Conservation (phyloP, 2,113 vertebrate species). For the Microtus ochrogaster region DNA sequence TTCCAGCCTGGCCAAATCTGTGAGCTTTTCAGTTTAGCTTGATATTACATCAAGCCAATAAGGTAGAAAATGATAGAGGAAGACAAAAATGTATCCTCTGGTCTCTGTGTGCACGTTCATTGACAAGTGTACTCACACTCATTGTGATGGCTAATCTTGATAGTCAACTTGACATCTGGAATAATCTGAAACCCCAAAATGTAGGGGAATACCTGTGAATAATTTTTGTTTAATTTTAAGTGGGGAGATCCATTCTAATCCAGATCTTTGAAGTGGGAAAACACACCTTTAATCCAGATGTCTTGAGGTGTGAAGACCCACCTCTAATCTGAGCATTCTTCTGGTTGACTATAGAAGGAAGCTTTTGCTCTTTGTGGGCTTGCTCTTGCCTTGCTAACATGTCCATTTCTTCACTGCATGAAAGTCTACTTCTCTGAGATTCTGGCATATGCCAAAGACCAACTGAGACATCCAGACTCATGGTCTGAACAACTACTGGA, state of each 20-base stretch:
- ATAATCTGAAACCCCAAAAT: background rate
- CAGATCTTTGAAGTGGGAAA: background rate
- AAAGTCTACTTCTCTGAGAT: background rate
- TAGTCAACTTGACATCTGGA: background rate
- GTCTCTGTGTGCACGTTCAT: background rate
- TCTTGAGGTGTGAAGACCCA: background rate
- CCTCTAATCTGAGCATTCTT: background rate
- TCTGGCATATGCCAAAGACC: background rate
- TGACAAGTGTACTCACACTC: background rate
- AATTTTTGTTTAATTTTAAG: background rate
- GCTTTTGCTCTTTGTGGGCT: background rate
- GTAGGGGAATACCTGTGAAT: too few species aligned
- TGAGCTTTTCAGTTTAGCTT: background rate
- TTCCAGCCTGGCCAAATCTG: background rate
- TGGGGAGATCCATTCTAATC: background rate
- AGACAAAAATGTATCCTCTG: too few species aligned
- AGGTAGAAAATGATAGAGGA: background rate
- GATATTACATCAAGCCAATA: background rate
- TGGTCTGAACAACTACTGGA: background rate
- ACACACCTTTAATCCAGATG: background rate
- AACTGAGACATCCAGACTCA: background rate
- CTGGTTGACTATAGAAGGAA: background rate
- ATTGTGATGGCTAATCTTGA: background rate
- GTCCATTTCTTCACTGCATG: background rate
- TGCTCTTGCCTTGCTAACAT: background rate